Evolutionary conservation across 2,113 vertebrate genomes (phyloP), one percentile per base, ranked within the genome.

Genomic region (Bathybates hornii): DNA sequence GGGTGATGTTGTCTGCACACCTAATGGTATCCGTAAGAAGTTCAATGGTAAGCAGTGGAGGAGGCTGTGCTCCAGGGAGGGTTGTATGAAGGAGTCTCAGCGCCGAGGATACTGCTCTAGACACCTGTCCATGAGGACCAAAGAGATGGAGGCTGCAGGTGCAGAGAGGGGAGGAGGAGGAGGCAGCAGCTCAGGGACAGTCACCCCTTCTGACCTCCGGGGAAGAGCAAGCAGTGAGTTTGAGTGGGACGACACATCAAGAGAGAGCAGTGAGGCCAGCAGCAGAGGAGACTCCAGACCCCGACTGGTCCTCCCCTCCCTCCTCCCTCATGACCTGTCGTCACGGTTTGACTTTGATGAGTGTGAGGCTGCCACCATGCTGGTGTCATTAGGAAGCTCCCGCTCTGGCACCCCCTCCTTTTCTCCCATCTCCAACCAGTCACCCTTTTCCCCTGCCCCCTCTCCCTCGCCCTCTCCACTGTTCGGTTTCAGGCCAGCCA

Each of bases 1-100:
- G 85, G 98, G 98, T 0, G 98, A 99, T 0, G 98, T 99, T 88
- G 98, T 99, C 0, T 98, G 98, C 90, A 98, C 98, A 0, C 98
- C 97, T 2, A 98, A 98, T 0, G 98, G 98, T 5, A 98, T 99
- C 50, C 96, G 98, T 1, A 99, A 99, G 92, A 99, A 99, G 87
- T 99, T 99, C 84, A 99, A 99, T 0, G 98, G 98, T 6, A 99
- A 99, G 95, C 98, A 99, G 81, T 99, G 98, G 98, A 94, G 98
- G n/a, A 95, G 98, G 5, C 95, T 99, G 5, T 99, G 98, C 94
- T 98, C 98, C 0, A 96, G 97, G n/a, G 98, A 98, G 3, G 96
- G 98, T 85, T 99, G 98, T 86, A 98, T 98, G 97, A 98, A 98
- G 93, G 98, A 99, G 92, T 98, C 98, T 0, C 98, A 99, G 93